Conservation (phyloP, 2,888 invertebrate genomes). For the Brachynemurus nebulosus region DNA sequence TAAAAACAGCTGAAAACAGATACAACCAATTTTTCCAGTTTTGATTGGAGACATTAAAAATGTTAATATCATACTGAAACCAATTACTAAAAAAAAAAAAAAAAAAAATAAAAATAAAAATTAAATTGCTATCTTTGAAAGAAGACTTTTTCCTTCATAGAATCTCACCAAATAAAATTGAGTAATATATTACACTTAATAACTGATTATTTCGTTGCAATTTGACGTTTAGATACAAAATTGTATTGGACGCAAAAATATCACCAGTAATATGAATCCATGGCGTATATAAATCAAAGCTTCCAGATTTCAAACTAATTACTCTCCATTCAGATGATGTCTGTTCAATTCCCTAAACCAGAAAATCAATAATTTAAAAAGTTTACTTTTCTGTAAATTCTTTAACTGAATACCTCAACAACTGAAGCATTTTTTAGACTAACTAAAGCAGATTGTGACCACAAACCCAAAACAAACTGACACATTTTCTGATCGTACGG, state of each 20-base stretch:
- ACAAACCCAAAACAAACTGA: slow-evolving; percentile 28
- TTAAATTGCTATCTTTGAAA: no score
- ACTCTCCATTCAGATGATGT: slow-evolving; percentile 17
- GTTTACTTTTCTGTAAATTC: no score
- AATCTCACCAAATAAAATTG: slow-evolving; percentile 26
- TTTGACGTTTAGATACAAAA: slow-evolving; percentile 19
- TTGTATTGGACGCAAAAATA: slow-evolving; percentile 16
- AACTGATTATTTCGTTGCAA: slow-evolving; percentile 23
- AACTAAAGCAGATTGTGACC: no score
- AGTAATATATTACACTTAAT: slow-evolving; percentile 24
- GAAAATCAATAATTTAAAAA: no score
- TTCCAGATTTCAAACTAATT: slow-evolving; percentile 7
- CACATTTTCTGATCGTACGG: slow-evolving; percentile 31
- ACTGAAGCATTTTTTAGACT: no score
- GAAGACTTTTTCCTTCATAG: no score
- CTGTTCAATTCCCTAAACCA: slow-evolving; percentile 10
- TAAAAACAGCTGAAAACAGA: slow-evolving; percentile 25
- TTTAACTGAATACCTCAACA: no score
- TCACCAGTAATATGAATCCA: slow-evolving; percentile 9
- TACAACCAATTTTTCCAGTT: slow-evolving; percentile 25
- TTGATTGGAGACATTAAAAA: slow-evolving; percentile 29
- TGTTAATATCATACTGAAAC: slow-evolving; percentile 23
- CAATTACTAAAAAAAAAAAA: slow-evolving; percentile 24
- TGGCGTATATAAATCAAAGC: slow-evolving; percentile 4
- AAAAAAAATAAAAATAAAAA: no score